Percentiles rank a stretch among this genome's conserved stretches.
Conservation (phyloP, 2,797 vertebrate genomes). For the Sternotherus odoratus region DNA sequence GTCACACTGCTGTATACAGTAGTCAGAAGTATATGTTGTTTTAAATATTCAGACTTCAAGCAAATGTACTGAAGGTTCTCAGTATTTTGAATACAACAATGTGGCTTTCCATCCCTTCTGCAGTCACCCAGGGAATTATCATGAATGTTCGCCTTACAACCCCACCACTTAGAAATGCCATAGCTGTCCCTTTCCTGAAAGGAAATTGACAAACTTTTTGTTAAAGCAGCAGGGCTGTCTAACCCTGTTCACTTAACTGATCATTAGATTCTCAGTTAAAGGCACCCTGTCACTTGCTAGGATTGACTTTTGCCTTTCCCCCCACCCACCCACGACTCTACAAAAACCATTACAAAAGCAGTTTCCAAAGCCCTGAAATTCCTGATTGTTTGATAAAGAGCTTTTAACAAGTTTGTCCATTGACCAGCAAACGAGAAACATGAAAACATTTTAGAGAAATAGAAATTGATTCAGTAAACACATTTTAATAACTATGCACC, state of each 20-base stretch:
- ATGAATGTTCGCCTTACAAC: not conserved
- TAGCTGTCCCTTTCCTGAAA: not conserved
- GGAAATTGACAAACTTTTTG: conserved; percentile 1
- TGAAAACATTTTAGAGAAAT: conserved; percentile 20
- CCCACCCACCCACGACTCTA: not conserved
- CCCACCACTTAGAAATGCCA: not conserved
- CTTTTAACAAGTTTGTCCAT: not conserved
- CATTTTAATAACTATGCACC: conserved; percentile 39
- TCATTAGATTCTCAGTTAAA: conserved; percentile 35
- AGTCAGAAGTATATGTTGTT: not conserved
- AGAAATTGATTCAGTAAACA: conserved; percentile 42
- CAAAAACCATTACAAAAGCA: not conserved
- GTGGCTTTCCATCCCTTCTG: not conserved
- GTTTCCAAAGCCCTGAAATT: conserved; percentile 15
- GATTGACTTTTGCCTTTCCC: not conserved
- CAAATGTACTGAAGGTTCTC: not conserved
- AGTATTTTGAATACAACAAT: not conserved
- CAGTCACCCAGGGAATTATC: not conserved
- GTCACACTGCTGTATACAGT: not conserved
- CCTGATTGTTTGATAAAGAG: not conserved
- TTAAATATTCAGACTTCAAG: not conserved
- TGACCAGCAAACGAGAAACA: conserved; percentile 17
- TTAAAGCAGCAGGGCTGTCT: not conserved
- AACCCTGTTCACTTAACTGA: not conserved
- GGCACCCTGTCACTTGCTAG: conserved; percentile 4